Conservation (phyloP, 1,140 invertebrate species). For the Oedothorax gibbosus region DNA sequence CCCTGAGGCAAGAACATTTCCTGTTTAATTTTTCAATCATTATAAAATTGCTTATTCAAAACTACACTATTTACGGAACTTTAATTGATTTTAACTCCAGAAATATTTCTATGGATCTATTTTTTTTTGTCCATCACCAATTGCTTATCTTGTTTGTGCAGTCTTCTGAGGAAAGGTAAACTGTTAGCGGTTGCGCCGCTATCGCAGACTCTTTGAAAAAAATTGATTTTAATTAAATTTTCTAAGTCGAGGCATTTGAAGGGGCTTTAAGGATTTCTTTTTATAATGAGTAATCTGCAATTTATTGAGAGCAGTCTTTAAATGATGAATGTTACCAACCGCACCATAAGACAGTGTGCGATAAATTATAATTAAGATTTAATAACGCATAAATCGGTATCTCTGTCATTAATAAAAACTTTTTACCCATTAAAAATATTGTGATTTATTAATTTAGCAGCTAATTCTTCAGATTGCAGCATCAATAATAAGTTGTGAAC, state of each 20-base stretch:
- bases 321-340: not conserved
- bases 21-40: slow-evolving; percentile 52
- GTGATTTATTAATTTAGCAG: no score
- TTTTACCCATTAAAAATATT: no score
- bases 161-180: slow-evolving; percentile 22
- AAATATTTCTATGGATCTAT: slow-evolving; percentile 33
- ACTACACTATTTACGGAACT: slow-evolving; percentile 48
- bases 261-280: not conserved
- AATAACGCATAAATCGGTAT: no score
- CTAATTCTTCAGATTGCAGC: no score
- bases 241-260: slow-evolving; percentile 3
- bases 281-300: not conserved
- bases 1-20: slow-evolving; percentile 23
- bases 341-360: no score
- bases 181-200: slow-evolving; percentile 43
- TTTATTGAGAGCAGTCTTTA: not conserved
- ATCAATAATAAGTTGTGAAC: no score
- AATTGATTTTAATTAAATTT: slow-evolving; percentile 52
- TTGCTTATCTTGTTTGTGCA: slow-evolving; percentile 53
- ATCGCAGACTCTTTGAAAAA: slow-evolving; percentile 22
- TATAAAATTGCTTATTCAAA: slow-evolving; percentile 57
- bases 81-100: slow-evolving; percentile 44
- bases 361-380: no score
- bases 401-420: no score
- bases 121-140: slow-evolving; percentile 21